Evolutionary conservation across 2,113 vertebrate genomes (phyloP), one percentile per base, ranked within the genome.

Genomic region (Hippoglossus stenolepis): DNA sequence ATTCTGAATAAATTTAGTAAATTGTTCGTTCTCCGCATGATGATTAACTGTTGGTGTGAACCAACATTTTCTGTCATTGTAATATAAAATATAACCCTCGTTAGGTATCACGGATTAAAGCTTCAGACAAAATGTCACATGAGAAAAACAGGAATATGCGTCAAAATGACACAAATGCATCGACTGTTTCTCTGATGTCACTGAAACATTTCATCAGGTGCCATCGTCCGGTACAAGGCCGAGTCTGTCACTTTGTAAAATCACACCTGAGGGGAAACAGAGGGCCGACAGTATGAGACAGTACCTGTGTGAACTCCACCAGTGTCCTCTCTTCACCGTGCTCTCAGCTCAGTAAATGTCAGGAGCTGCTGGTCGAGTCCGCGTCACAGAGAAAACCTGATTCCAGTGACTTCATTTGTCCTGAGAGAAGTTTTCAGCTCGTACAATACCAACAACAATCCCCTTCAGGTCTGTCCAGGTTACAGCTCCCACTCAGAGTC

Each of bases 301-400:
- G 3, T 84, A 86, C 78, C 85, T 80, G 66, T 59, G 70, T 28
- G 11, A 65, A 75, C 45, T 75, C 56, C 53, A 38, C 43, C 38
- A 5, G 65, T 20, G 20, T 70, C 59, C 56, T 49, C 51, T 69
- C 62, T 47, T 56, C 35, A 21, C 62, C 38, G 3, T 63, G 20
- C 59, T 68, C 70, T 64, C 58, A 35, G 65, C 56, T 78, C 73
- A 64, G 68, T 60, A 11, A 58, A 28, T 5, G 2, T 79, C 82
- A 84, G 68, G 69, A 59, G 69, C 63, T 67, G 60, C 38, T 53
- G 66, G 51, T 0, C 67, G 57, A 73, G 47, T 80, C 73, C 83
- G 88, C 83, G 11, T 56, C 56, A 17, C 13, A 72, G 43, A 65
- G 53, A 66, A 51, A 60, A 64, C 38, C 12, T 5, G 38, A 43